phyloP scores from a whole-genome alignment of 64 coral and sea anemone species.

The Montipora capricornis region DNA sequence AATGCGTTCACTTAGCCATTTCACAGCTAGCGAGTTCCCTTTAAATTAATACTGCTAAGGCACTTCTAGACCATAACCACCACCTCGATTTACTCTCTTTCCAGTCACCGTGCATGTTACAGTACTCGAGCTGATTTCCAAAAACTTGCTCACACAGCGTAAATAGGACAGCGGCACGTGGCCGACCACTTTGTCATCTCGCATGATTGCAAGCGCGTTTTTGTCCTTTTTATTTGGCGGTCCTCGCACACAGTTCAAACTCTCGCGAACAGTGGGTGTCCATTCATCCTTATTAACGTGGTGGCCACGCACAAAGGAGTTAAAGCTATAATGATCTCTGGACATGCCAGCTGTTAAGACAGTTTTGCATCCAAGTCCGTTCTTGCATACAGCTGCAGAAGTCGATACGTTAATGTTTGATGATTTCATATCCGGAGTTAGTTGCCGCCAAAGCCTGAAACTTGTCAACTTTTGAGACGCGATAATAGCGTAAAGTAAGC shows the following conservation, averaged over 20 bases:
- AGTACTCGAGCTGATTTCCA: constrained; percentile 16
- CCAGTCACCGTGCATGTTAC: constrained; percentile 7
- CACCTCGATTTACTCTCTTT: constrained; percentile 40
- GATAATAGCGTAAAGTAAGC: constrained; percentile 16
- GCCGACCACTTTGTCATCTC: constrained; percentile 47
- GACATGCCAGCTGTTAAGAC: not conserved
- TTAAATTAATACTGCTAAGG: constrained; percentile 24
- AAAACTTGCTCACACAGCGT: constrained; percentile 31
- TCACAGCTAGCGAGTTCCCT: constrained; percentile 45
- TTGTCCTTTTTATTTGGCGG: constrained; percentile 17
- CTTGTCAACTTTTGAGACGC: constrained; percentile 12
- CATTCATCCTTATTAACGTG: too few species aligned
- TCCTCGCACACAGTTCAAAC: constrained; percentile 39
- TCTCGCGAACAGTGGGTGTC: constrained; percentile 18
- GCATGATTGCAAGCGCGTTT: constrained; percentile 16
- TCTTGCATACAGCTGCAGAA: constrained; percentile 27
- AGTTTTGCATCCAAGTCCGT: constrained; percentile 30
- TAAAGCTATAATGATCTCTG: not conserved
- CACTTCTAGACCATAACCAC: constrained; percentile 30
- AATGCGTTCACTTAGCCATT: constrained; percentile 44
- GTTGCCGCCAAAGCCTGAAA: not conserved
- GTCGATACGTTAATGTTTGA: constrained; percentile 15
- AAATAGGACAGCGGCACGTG: constrained; percentile 11
- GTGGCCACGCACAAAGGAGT: not conserved
- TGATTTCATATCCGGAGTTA: constrained; percentile 24